These are phyloP conservation scores for Trissolcus japonicus DNA, from an alignment of 2,888 invertebrate genomes.

Conservation along the genomic window DNA sequence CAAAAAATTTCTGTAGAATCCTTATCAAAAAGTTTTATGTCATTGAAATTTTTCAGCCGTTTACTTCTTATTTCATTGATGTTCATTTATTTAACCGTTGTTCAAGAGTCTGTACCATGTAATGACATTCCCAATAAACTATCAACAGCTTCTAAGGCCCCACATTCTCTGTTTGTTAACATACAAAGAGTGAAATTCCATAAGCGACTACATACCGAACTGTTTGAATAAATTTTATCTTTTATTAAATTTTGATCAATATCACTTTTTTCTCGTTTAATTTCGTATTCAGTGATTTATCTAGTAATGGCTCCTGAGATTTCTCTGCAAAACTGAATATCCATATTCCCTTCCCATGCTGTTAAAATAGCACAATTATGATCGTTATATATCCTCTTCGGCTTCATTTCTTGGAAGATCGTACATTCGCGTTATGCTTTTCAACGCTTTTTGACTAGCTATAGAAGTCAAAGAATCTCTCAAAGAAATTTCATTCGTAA, in stretches of 20 bases:
- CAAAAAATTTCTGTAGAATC: constrained; percentile 63
- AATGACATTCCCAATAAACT: constrained; percentile 64
- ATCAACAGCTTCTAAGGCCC: constrained; percentile 66
- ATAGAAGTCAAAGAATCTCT: constrained; percentile 44
- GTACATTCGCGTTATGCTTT: constrained; percentile 55
- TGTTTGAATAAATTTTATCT: constrained; percentile 62
- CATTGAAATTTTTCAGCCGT: constrained; percentile 39
- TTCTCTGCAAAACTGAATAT: constrained; percentile 7
- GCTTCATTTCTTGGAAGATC: constrained; percentile 60
- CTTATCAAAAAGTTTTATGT: constrained; percentile 36
- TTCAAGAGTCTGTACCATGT: constrained; percentile 65
- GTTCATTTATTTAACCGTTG: constrained; percentile 67
- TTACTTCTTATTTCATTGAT: constrained; percentile 50
- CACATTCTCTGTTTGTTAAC: constrained; percentile 66
- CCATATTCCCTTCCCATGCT: constrained; percentile 64
- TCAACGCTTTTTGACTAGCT: constrained; percentile 60
- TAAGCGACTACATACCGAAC: constrained; percentile 41
- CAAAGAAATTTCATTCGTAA: constrained; percentile 43
- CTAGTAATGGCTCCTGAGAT: constrained; percentile 51
- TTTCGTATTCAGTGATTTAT: constrained; percentile 65
- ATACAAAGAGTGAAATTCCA: constrained; percentile 64
- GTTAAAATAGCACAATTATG: constrained; percentile 53
- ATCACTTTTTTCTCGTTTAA: constrained; percentile 65
- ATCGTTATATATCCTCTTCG: constrained; percentile 43
- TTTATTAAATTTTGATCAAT: constrained; percentile 56